Percentiles rank a stretch among this genome's conserved stretches.
Evolutionary conservation across 2,797 vertebrate genomes (phyloP).

Genomic region (Okamejei kenojei): DNA sequence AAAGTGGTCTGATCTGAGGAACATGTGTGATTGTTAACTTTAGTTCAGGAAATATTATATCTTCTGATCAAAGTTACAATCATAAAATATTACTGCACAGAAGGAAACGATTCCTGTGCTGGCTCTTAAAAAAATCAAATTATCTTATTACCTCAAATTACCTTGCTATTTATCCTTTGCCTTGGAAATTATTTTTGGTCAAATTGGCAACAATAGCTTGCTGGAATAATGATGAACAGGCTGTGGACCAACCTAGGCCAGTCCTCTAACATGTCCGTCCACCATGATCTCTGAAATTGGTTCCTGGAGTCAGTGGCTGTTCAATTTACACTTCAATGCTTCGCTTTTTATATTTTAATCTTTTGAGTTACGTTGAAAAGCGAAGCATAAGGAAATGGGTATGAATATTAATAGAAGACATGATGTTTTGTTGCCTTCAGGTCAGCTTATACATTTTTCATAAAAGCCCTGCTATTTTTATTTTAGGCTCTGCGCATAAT

Average conservation of each 20-base stretch:
- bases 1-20: background rate
- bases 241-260: background rate
- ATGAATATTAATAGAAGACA: background rate
- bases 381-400: background rate
- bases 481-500: background rate
- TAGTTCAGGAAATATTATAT: background rate
- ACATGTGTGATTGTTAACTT: background rate
- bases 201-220: background rate
- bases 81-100: too few species aligned
- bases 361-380: background rate
- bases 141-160: too few species aligned
- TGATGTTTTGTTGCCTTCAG: background rate
- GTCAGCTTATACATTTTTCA: background rate
- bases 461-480: background rate
- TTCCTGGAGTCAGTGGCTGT: background rate
- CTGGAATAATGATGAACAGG: background rate
- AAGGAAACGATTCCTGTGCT: too few species aligned
- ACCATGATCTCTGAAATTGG: conserved; percentile 6
- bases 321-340: background rate
- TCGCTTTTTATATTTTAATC: background rate
- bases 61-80: background rate
- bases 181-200: too few species aligned
- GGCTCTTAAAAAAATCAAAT: too few species aligned
- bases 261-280: background rate
- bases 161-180: too few species aligned